Evolutionary conservation across 2,888 invertebrate species (phyloP).

Genomic region (Synanthedon andrenaeformis): DNA sequence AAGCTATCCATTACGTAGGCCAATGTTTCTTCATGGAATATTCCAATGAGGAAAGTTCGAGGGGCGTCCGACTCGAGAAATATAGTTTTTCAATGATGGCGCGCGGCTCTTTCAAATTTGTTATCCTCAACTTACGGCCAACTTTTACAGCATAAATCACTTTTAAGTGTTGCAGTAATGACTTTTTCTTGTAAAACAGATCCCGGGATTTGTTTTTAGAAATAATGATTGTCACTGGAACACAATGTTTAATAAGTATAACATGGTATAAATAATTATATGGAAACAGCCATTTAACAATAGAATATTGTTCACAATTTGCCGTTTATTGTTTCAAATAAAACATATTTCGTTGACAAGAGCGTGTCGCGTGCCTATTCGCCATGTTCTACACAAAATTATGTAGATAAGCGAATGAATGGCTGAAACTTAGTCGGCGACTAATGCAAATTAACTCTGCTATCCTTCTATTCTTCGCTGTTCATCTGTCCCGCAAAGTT

Average conservation of each 20-base stretch:
- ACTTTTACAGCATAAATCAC: constrained; percentile 36
- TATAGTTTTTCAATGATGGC: constrained; percentile 61
- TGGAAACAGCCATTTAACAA: constrained; percentile 44
- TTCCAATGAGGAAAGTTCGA: constrained; percentile 58
- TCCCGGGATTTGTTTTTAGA: too few species aligned
- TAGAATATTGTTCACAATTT: constrained; percentile 57
- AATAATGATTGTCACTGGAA: too few species aligned
- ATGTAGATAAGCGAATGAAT: constrained; percentile 65
- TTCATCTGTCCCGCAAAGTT: constrained; percentile 46
- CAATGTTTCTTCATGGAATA: constrained; percentile 56
- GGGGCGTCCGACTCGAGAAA: constrained; percentile 41
- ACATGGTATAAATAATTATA: constrained; percentile 7
- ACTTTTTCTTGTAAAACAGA: background rate
- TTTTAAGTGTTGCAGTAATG: constrained; percentile 15
- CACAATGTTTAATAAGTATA: background rate
- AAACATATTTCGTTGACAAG: constrained; percentile 57
- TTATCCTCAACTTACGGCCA: constrained; percentile 27
- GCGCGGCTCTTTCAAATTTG: constrained; percentile 42
- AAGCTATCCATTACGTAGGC: constrained; percentile 58
- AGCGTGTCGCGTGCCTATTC: constrained; percentile 51
- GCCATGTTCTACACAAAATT: constrained; percentile 59
- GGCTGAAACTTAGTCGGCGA: constrained; percentile 54
- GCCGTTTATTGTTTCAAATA: constrained; percentile 56
- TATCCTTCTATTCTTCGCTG: constrained; percentile 46
- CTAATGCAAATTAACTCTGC: constrained; percentile 58